These are phyloP conservation scores for Dallia pectoralis DNA, from an alignment of 2,797 vertebrate species.

Conservation along the genomic window DNA sequence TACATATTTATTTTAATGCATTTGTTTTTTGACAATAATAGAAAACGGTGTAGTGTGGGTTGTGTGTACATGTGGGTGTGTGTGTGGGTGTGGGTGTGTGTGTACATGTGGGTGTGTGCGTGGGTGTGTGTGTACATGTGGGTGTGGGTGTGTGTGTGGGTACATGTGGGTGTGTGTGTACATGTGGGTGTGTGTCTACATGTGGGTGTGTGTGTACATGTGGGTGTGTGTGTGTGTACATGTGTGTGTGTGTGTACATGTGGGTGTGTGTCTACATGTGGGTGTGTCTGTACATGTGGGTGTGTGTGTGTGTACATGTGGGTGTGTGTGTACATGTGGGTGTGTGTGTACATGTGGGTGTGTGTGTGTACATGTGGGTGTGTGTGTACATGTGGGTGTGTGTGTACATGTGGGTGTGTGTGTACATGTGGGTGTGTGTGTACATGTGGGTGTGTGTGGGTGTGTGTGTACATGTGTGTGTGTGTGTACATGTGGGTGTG, in stretches of 20 bases:
- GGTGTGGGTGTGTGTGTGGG: too few relatives aligned
- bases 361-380: too few relatives aligned
- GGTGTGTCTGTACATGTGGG: too few relatives aligned
- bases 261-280: conserved; percentile 28
- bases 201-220: conserved; percentile 29
- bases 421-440: conserved; percentile 28
- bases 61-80: too few relatives aligned
- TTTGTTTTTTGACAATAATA: too few relatives aligned
- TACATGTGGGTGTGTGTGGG: too few relatives aligned
- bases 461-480: conserved; percentile 37
- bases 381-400: conserved; percentile 40
- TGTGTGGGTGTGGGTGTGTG: conserved; percentile 38
- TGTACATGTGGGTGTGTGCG: conserved; percentile 6
- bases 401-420: conserved; percentile 24
- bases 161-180: conserved; percentile 12
- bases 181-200: conserved; percentile 43
- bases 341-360: conserved; percentile 35
- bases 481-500: conserved; percentile 19
- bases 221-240: too few relatives aligned
- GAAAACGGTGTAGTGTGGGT: too few relatives aligned
- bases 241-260: conserved; percentile 34
- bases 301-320: conserved; percentile 35
- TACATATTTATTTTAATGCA: too few relatives aligned
- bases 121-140: background rate
- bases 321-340: conserved; percentile 28